A percentile compares a stretch with the other conserved stretches of the same genome.
phyloP scores from a whole-genome alignment of 2,113 vertebrate species.

The Bucco capensis region DNA sequence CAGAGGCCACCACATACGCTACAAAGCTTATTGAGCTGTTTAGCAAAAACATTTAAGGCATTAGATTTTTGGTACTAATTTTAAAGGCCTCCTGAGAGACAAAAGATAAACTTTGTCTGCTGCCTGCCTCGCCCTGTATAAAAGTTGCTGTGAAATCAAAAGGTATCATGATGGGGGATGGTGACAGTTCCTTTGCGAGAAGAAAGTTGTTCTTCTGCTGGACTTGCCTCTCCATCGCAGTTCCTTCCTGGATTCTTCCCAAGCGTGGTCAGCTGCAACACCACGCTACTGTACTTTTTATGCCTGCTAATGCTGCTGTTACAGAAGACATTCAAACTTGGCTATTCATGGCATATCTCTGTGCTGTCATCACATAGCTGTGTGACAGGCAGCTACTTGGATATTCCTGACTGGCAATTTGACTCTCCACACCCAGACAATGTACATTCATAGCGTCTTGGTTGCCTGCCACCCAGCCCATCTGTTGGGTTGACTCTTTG shows the following conservation, averaged over 20 bases:
- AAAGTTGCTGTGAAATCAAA: neutral
- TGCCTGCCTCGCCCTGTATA: neutral
- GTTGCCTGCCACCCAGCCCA: conserved; percentile 46
- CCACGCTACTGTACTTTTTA: neutral
- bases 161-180: fast-evolving
- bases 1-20: neutral
- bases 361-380: neutral
- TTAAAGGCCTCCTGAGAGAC: neutral
- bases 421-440: conserved; percentile 51
- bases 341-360: neutral
- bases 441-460: conserved; percentile 50
- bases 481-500: conserved; percentile 60
- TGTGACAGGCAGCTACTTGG: conserved; percentile 42
- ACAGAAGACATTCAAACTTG: neutral
- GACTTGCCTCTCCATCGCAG: neutral
- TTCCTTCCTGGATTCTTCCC: neutral
- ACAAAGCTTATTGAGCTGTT: neutral
- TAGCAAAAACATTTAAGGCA: neutral
- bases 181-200: neutral
- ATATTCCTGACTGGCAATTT: conserved; percentile 41
- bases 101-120: neutral
- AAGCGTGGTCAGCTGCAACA: neutral
- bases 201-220: fast-evolving
- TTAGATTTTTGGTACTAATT: neutral
- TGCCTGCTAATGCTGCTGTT: neutral